Evolutionary conservation across 1,140 invertebrate genomes (phyloP), one percentile per base, ranked within the genome.

Genomic region (Amphibalanus amphitrite): DNA sequence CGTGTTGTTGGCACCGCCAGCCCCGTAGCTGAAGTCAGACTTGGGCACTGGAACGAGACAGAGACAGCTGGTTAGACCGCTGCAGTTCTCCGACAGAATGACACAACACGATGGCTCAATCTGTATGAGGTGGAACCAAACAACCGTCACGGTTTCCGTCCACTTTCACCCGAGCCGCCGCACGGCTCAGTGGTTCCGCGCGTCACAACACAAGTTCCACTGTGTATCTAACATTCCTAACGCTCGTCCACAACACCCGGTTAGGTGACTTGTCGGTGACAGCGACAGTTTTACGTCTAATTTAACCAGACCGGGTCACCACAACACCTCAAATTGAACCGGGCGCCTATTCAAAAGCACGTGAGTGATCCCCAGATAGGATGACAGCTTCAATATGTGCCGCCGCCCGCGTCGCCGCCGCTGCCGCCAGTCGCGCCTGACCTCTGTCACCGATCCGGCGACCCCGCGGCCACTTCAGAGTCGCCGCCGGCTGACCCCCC

Each of bases 1-100:
- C 8, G 92, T 81, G 71, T 79, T 79, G 71, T 78, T 79, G 47
- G 75, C 74, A 28, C 76, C 75, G 25, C 68, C 71, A 59, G 74
- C 74, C 20, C 76, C 77, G 72, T 76, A 79, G 69, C 69, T 70
- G 67, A 70, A 72, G 70, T 77, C 77, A n/a, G 74, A 72, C 73
- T 79, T 79, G 26, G 77, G 76, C 69, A 74, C 77, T 78, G 76
- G 28, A 76, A 75, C 26, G 47, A 69, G 59, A 74, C 40, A 64
- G 73, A 33, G 29, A 72, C 67, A 33, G 65, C 29, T 38, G n/a
- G 30, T 69, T 30, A 33, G 64, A 69, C 64, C 30, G 64, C 69
- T 30, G 71, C 47, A 74, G 67, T 59, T 15, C 30, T 28, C 30
- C 47, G 59, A 71, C 10, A 65, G 15, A 3, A 15, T 15, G 67